Evolutionary conservation across 2,888 invertebrate genomes (phyloP), one percentile per base, ranked within the genome.

Genomic region (Ornithoptera priamus): DNA sequence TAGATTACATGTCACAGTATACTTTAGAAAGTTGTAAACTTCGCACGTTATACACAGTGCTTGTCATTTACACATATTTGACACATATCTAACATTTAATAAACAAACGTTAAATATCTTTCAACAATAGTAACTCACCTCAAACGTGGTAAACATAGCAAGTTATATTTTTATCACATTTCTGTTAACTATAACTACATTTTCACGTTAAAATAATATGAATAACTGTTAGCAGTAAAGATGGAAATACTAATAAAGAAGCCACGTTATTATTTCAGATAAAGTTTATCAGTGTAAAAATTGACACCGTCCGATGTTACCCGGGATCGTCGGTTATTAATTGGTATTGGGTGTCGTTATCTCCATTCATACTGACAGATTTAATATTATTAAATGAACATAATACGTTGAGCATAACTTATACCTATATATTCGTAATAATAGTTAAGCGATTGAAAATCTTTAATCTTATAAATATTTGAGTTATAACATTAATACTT

Each of bases 221-320:
- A 53, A 22, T 12, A 22, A 66, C 62, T 60, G 65, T 65, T 56
- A 39, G 56, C 58, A 30, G 62, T 62, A 58, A 65, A 36, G 57
- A 15, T 50, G 58, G 15, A 56, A 62, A 20, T 36, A 39, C 53
- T 65, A 22, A 62, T 36, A 63, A 66, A 63, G 65, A 61, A 30
- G 46, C 15, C 22, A 61, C 10, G 39, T 68, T 66, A 69, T 42
- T 62, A 18, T 62, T 62, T 24, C 30, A 50, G 58, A 68, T 68
- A 65, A 68, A 8, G n/a, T 58, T 67, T 71, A 71, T 67, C 67
- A 65, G 59, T 65, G 63, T 63, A 67, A 70, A 70, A 70, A 70
- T 57, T 74, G 74, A 75, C 75, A 75, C 74, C 69, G 64, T 72
- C 71, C 67, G 65, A 68, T 70, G 65, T 72, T 74, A 77, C 76